Evolutionary conservation across 2,113 vertebrate genomes (phyloP).

Genomic region (Neofelis nebulosa): DNA sequence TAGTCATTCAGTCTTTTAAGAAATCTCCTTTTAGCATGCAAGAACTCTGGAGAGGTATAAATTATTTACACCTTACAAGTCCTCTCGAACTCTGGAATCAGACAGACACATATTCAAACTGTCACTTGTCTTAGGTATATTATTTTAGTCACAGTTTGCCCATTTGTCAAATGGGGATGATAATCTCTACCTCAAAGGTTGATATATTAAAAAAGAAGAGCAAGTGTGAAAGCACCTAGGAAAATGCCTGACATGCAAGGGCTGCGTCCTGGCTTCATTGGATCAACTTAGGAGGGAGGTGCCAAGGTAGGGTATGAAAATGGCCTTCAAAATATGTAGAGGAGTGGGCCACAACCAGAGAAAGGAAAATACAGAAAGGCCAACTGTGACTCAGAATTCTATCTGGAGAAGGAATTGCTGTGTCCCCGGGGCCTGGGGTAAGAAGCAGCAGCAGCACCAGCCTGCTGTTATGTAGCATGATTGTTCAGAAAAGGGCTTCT

Average conservation of each 20-base stretch:
- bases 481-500: background rate
- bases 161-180: background rate
- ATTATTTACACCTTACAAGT: background rate
- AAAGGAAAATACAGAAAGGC: background rate
- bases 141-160: background rate
- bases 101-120: background rate
- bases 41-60: background rate
- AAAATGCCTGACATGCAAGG: background rate
- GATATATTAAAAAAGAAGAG: constrained; percentile 31
- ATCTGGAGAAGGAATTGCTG: background rate
- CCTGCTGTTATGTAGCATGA: background rate
- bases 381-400: background rate
- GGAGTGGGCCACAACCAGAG: background rate
- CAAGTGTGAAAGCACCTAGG: background rate
- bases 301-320: background rate
- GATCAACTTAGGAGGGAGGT: background rate
- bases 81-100: background rate
- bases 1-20: background rate
- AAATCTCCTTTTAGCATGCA: background rate
- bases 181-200: background rate
- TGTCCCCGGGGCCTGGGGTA: background rate
- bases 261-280: background rate
- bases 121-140: background rate
- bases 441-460: background rate
- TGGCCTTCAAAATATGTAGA: background rate